These are phyloP conservation scores for Athene noctua DNA, from an alignment of 2,113 vertebrate species.

Conservation along the genomic window DNA sequence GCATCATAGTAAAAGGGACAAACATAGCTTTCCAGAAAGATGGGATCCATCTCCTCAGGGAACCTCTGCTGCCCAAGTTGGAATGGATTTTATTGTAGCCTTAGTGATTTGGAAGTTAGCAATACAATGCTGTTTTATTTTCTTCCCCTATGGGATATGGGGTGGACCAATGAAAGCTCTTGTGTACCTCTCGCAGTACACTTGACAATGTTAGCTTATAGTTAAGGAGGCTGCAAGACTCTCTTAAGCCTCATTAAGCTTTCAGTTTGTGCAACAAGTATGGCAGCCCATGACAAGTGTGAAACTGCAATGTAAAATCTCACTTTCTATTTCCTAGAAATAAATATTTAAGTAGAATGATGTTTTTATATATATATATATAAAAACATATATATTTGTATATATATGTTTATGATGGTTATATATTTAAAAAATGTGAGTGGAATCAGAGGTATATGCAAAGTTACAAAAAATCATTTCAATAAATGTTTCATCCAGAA, in stretches of 20 bases:
- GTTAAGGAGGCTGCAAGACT: not conserved
- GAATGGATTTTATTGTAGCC: not conserved
- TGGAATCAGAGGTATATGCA: not conserved
- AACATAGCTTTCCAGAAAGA: not conserved
- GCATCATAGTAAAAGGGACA: not conserved
- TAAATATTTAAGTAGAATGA: not conserved
- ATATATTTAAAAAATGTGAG: not conserved
- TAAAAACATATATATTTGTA: too few species aligned
- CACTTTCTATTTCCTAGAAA: not conserved
- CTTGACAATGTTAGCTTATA: not conserved
- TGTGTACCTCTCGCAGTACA: not conserved
- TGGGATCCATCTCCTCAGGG: not conserved
- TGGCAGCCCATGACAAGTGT: not conserved
- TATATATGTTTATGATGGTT: not conserved
- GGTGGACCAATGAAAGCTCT: not conserved
- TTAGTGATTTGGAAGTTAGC: not conserved
- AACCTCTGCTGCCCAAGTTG: not conserved
- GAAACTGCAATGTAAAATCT: not conserved
- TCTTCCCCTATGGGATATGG: not conserved
- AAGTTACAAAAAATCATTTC: not conserved
- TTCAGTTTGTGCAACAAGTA: not conserved
- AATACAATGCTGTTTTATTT: not conserved
- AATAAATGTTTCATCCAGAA: not conserved
- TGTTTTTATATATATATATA: not conserved
- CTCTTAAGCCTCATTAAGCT: not conserved